phyloP scores from a whole-genome alignment of 30 jellyfish, hydroid and myxozoan genomes.

The Chrysaora quinquecirrha region DNA sequence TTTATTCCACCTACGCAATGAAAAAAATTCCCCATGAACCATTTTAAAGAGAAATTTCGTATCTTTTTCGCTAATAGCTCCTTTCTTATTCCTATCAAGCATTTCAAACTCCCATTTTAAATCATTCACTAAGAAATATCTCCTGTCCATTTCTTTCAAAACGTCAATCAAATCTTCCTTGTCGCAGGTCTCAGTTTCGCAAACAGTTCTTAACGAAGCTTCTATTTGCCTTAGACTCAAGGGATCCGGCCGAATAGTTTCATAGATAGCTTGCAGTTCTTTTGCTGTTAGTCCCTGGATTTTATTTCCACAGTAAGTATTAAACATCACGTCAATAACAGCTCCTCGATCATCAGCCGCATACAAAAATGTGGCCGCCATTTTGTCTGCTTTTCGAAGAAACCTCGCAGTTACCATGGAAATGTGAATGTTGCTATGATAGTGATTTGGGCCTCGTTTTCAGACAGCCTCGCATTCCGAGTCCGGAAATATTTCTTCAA shows the following conservation, averaged over 20 bases:
- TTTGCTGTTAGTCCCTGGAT: conserved; percentile 58
- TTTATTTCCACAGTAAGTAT: conserved; percentile 69
- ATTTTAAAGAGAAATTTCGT: conserved; percentile 64
- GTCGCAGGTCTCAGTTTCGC: conserved; percentile 80
- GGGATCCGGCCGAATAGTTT: conserved; percentile 55
- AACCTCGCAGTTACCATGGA: too few relatives aligned
- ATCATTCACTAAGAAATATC: conserved; percentile 81
- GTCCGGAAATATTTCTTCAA: too few relatives aligned
- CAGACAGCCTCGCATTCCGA: too few relatives aligned
- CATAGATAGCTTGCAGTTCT: conserved; percentile 69
- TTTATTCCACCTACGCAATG: conserved; percentile 67
- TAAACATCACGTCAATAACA: conserved; percentile 65
- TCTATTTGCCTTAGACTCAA: conserved; percentile 64
- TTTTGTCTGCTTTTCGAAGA: too few relatives aligned
- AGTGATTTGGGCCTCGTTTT: too few relatives aligned
- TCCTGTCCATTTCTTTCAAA: conserved; percentile 83
- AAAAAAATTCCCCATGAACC: conserved; percentile 91
- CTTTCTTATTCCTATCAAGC: conserved; percentile 76
- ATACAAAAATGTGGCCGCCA: conserved; percentile 48
- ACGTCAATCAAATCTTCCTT: conserved; percentile 81
- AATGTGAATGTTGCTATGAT: too few relatives aligned
- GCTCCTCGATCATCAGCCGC: conserved; percentile 54
- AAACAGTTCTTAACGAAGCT: conserved; percentile 65
- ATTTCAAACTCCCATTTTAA: conserved; percentile 90
- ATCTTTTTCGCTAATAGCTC: conserved; percentile 74